Base-by-base conservation (phyloP, 2,113 vertebrate species). In the Nesogale talazaci region DNA sequence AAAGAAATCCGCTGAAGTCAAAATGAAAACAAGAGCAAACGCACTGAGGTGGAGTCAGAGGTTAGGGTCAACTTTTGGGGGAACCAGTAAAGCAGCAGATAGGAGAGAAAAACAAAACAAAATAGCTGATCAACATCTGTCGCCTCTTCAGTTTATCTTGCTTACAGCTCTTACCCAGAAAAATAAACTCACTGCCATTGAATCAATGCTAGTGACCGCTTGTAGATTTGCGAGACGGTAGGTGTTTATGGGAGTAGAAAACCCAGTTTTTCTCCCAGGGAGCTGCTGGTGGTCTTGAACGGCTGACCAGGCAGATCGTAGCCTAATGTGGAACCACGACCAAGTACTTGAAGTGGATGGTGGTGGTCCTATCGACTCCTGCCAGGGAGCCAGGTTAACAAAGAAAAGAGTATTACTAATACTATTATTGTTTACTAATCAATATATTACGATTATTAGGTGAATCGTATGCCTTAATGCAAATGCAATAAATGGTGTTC, bases 391-490 rank as follows among this genome's bases (percentile, higher is more conserved):
- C 17, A 78, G 6, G 38, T 88, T 86, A 91, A 15, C 52, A 89
- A 94, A 89, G 83, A 86, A 92, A 61, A 25, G 80, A 88, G 36
- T 56, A 83, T 72, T 79, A 52, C 70, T 70, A 91, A 67, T 57
- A 52, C 14, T 46, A 46, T 46, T 46, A 46, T 46, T 52, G 14
- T 52, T 52, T 52, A 52, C 10, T 52, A 12, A 52, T 52, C 14
- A 52, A 52, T 52, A 52, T 52, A 52, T 52, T 52, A 11, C 46
- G 10, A 52, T 8, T 52, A 5, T 52, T 52, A n/a, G 40, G 2
- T 6, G 4, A 80, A 72, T 42, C 12, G 57, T 59, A 67, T 59
- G 25, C 46, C 70, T 52, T 65, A 85, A 72, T 78, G 56, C 2
- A 87, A 92, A 70, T 83, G 19, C 19, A 67, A 5, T 70, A 25